Percentiles rank a stretch among this genome's conserved stretches.
Evolutionary conservation across 2,797 vertebrate genomes (phyloP).

Genomic region (Ambastaia sidthimunki): DNA sequence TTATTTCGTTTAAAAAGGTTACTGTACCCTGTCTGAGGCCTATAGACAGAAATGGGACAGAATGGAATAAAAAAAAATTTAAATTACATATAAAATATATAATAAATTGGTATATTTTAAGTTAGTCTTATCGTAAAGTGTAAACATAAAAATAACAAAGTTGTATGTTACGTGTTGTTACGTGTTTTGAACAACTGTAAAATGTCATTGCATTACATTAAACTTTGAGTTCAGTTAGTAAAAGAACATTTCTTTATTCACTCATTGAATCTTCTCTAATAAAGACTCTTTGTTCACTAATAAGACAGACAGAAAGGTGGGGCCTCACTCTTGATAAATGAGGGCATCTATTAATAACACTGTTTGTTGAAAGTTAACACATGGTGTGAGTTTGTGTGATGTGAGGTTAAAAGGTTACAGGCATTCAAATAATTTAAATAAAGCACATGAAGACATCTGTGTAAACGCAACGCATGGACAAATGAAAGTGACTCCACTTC

Average conservation of each 20-base stretch:
- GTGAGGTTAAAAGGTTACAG: not conserved
- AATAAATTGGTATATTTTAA: no score
- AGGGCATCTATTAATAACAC: conserved; percentile 1
- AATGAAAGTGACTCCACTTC: not conserved
- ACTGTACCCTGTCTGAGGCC: no score
- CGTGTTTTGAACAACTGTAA: not conserved
- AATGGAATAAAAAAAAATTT: no score
- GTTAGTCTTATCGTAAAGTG: no score
- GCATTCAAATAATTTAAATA: not conserved
- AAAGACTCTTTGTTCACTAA: not conserved
- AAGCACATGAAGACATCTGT: conserved; percentile 22
- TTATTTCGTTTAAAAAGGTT: no score
- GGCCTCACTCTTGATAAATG: not conserved
- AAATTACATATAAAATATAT: no score
- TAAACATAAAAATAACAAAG: no score
- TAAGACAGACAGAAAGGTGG: not conserved
- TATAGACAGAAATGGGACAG: no score
- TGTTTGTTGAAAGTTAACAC: conserved; percentile 15
- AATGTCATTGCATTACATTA: not conserved
- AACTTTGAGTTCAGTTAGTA: not conserved
- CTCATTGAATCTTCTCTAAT: not conserved
- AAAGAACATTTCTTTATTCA: not conserved
- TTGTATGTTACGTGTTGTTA: no score
- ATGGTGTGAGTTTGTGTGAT: not conserved
- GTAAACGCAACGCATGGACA: conserved; percentile 6